A percentile compares a stretch with the other conserved stretches of the same genome.
Conservation (phyloP, 2,797 vertebrate species). For the Danio kyathit region DNA sequence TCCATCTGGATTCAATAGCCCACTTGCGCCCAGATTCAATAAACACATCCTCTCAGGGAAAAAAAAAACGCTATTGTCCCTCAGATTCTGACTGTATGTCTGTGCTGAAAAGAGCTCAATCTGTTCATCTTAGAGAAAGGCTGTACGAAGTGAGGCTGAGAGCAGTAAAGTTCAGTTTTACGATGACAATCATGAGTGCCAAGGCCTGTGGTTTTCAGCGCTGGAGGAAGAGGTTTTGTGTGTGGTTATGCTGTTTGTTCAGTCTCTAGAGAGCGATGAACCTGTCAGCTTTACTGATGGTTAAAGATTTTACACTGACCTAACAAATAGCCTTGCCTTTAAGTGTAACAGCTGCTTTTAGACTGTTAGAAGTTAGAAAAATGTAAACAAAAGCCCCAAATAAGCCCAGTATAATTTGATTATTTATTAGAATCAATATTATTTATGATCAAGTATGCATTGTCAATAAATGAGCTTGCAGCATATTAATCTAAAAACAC, state of each 20-base stretch:
- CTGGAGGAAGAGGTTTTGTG: slow-evolving; percentile 24
- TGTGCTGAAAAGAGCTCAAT: slow-evolving; percentile 1
- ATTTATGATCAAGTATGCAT: no score
- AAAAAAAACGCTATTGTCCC: neutral
- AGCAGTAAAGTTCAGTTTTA: slow-evolving; percentile 23
- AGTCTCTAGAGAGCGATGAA: slow-evolving; percentile 16
- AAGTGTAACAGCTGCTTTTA: neutral
- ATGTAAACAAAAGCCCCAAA: no score
- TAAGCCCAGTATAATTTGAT: no score
- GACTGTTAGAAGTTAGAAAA: no score
- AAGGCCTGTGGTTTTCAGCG: neutral
- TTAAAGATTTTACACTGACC: neutral
- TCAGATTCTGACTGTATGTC: neutral
- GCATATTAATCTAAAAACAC: no score
- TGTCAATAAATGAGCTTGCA: no score
- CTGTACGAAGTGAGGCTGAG: neutral
- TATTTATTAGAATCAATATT: no score
- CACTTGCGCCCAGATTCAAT: neutral
- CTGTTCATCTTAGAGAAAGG: neutral
- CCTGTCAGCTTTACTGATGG: slow-evolving; percentile 22
- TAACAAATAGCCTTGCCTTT: neutral
- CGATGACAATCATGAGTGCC: neutral
- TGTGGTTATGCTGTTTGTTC: slow-evolving; percentile 22
- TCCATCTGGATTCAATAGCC: neutral
- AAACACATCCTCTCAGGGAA: slow-evolving; percentile 1